These are phyloP conservation scores for Falco concolor DNA, from an alignment of 2,797 vertebrate species.

Conservation along the genomic window DNA sequence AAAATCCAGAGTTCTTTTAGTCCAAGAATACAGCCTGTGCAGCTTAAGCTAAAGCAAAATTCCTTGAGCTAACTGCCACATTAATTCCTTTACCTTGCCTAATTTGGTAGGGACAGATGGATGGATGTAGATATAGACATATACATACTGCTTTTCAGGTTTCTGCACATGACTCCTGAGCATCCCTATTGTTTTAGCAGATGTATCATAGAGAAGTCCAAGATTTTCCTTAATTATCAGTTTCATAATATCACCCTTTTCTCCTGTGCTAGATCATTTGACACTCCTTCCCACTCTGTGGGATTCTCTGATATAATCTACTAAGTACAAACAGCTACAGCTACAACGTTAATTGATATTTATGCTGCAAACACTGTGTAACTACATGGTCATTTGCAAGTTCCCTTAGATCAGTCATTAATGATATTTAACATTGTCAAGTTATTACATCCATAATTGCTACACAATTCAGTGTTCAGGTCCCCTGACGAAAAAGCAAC, in stretches of 20 bases:
- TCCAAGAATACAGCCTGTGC: neutral
- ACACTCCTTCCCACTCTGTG: neutral
- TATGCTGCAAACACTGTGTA: constrained; percentile 55
- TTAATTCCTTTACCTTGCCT: neutral
- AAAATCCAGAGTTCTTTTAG: neutral
- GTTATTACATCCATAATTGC: constrained; percentile 66
- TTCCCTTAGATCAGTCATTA: constrained; percentile 49
- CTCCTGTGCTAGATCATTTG: neutral
- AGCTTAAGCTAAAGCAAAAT: neutral
- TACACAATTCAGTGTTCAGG: constrained; percentile 46
- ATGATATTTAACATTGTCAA: constrained; percentile 68
- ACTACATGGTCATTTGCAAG: constrained; percentile 59
- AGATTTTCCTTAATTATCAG: neutral
- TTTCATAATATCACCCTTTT: neutral
- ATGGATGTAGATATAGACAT: neutral
- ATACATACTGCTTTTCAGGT: neutral
- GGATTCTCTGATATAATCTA: constrained; percentile 3
- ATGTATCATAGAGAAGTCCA: neutral
- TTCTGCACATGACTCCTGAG: neutral
- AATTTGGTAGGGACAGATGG: neutral
- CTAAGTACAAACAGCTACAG: neutral
- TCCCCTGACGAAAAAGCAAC: constrained; percentile 14
- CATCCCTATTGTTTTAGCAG: neutral
- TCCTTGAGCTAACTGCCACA: neutral
- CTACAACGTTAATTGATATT: constrained; percentile 60